Evolutionary conservation across 1,140 invertebrate species (phyloP).

Genomic region (Lamellibrachia luymesi): DNA sequence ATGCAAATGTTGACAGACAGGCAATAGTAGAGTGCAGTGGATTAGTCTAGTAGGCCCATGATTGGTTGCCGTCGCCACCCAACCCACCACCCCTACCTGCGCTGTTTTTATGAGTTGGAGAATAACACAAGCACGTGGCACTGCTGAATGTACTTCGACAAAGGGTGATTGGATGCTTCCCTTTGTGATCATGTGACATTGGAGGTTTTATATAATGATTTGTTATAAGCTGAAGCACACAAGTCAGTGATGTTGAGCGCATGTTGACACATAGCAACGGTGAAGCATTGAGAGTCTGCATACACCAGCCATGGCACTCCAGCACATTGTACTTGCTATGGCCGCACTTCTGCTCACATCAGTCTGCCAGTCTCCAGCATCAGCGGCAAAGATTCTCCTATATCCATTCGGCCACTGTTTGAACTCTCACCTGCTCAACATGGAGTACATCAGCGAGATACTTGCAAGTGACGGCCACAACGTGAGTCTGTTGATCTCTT

Average conservation of each 20-base stretch:
- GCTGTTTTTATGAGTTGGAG: not conserved
- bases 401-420: conserved; percentile 19
- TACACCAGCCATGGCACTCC: not conserved
- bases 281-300: not conserved
- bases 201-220: conserved; percentile 1
- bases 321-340: not conserved
- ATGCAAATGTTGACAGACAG: not conserved
- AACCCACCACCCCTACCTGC: not conserved
- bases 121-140: not conserved
- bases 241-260: not conserved
- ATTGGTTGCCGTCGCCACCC: not conserved
- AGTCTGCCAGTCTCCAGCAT: not conserved
- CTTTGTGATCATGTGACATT: conserved; percentile 5
- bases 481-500: conserved; percentile 3
- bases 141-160: not conserved
- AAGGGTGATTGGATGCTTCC: not conserved
- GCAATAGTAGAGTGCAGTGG: not conserved
- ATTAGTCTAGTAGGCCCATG: not conserved
- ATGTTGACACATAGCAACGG: not conserved
- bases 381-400: conserved; percentile 24
- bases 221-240: not conserved
- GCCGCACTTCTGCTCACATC: not conserved
- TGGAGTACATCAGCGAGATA: conserved; percentile 16
- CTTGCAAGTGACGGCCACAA: conserved; percentile 14
- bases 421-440: conserved; percentile 24